Conservation (phyloP, 1,140 invertebrate species). For the Metopolophium dirhodum region DNA sequence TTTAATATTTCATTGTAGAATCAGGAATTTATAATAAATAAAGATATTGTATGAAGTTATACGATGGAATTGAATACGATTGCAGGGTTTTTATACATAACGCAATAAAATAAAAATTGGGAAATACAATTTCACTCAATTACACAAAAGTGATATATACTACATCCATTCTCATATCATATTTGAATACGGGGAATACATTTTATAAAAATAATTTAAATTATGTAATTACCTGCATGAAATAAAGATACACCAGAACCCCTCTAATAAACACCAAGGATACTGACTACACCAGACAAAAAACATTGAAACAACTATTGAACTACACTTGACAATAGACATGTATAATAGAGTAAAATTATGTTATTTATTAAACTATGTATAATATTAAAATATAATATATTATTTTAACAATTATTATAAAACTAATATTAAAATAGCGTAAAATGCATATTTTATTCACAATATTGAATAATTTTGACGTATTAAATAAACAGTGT, state of each 20-base stretch:
- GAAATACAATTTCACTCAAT: not conserved
- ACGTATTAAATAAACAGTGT: not conserved
- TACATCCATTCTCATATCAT: not conserved
- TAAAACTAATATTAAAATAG: not conserved
- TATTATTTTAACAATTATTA: not conserved
- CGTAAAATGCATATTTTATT: not conserved
- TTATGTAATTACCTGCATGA: not conserved
- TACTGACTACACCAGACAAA: not conserved
- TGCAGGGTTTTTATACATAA: not conserved
- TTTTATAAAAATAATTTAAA: not conserved
- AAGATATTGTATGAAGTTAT: not conserved
- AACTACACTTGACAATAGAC: no score
- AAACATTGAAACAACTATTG: no score
- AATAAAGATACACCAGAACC: not conserved
- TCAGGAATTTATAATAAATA: not conserved
- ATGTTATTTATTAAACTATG: not conserved
- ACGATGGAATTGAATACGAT: not conserved
- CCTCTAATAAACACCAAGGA: not conserved
- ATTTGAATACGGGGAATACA: not conserved
- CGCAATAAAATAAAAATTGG: not conserved
- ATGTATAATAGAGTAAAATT: not conserved
- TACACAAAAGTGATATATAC: not conserved
- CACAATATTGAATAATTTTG: not conserved
- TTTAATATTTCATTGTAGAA: not conserved
- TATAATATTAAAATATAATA: not conserved